These are phyloP conservation scores for Atrichornis clamosus DNA, from an alignment of 2,113 vertebrate species.

Conservation along the genomic window DNA sequence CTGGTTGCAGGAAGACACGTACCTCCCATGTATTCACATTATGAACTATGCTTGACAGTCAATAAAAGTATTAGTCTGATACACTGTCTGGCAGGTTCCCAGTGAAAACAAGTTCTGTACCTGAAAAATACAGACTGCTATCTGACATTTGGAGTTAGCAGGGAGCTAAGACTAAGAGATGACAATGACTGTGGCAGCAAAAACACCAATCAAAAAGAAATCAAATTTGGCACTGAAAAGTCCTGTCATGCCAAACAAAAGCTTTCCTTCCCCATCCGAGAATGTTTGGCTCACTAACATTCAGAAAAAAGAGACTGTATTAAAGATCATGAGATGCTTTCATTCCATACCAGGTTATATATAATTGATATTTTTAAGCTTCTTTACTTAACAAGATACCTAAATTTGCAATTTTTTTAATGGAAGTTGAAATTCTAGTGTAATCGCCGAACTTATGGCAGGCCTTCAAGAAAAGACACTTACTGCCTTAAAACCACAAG, in stretches of 20 bases:
- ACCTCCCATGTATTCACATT: background rate
- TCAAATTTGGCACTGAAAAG: background rate
- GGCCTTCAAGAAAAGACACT: background rate
- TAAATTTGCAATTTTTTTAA: background rate
- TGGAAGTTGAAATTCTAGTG: background rate
- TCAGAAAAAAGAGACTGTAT: background rate
- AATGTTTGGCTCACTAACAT: background rate
- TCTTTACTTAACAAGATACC: background rate
- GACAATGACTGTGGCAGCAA: background rate
- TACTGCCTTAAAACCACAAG: background rate
- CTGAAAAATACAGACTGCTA: background rate
- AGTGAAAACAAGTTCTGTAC: background rate
- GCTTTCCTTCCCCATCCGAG: background rate
- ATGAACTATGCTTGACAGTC: background rate
- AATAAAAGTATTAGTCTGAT: background rate
- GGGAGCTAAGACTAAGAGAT: background rate
- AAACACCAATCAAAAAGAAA: background rate
- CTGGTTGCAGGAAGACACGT: accelerated
- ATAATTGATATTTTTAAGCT: background rate
- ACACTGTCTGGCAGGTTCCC: background rate
- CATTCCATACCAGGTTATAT: background rate
- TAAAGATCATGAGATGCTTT: background rate
- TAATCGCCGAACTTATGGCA: background rate
- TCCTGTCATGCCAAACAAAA: background rate
- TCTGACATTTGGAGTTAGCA: background rate